These are phyloP conservation scores for Diabrotica undecimpunctata DNA, from an alignment of 1,140 invertebrate genomes.

Conservation along the genomic window DNA sequence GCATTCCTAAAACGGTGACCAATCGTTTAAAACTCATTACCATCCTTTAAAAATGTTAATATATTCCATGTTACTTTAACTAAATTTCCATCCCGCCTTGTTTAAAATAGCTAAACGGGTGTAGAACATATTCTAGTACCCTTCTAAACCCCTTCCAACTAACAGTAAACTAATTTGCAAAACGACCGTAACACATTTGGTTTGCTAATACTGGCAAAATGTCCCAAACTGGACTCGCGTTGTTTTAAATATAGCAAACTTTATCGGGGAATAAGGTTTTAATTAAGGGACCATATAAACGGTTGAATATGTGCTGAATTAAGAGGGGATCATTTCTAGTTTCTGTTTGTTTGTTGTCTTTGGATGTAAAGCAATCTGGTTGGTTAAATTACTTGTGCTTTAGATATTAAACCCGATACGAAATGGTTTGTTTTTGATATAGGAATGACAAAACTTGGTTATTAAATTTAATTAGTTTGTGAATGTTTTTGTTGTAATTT, in stretches of 20 bases:
- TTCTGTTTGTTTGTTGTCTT: not conserved
- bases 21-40: not conserved
- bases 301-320: constrained; percentile 11
- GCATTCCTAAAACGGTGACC: too few relatives aligned
- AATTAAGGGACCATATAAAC: constrained; percentile 20
- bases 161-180: constrained; percentile 20
- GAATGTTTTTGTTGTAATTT: too few relatives aligned
- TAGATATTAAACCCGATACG: too few relatives aligned
- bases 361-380: too few relatives aligned
- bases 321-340: not conserved
- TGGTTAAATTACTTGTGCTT: too few relatives aligned
- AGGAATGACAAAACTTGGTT: too few relatives aligned
- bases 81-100: constrained; percentile 8
- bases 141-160: constrained; percentile 18
- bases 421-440: too few relatives aligned
- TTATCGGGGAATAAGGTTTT: constrained; percentile 19
- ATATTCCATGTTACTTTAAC: constrained; percentile 5
- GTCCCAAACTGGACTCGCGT: constrained; percentile 17
- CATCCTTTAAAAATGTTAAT: not conserved
- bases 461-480: too few relatives aligned
- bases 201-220: constrained; percentile 18
- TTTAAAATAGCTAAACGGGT: constrained; percentile 13
- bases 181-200: constrained; percentile 18
- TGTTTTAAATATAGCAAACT: constrained; percentile 19
- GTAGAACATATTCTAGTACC: constrained; percentile 15